Conservation (phyloP, 30 jellyfish, hydroid and myxozoan species). For the Aurelia coerulea region DNA sequence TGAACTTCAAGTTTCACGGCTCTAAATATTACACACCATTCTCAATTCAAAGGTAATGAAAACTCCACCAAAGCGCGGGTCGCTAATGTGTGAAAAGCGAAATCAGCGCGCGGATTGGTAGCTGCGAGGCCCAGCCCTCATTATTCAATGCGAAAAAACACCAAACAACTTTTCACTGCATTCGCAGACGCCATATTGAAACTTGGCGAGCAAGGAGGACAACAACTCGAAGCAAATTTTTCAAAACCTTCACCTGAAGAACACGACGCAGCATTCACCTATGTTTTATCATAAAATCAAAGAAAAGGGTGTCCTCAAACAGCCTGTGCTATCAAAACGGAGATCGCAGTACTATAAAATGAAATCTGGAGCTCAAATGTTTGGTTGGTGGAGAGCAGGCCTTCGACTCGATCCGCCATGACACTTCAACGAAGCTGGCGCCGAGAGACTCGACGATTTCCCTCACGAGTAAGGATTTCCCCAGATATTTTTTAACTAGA, state of each 20-base stretch:
- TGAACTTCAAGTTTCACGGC: no score
- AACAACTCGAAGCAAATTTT: neutral
- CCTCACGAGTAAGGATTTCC: constrained; percentile 32
- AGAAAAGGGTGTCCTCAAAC: neutral
- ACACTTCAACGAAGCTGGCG: constrained; percentile 22
- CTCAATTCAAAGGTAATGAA: no score
- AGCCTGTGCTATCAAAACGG: neutral
- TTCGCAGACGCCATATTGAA: constrained; percentile 54
- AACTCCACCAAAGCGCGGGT: no score
- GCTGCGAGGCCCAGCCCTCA: constrained; percentile 57
- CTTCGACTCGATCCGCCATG: constrained; percentile 56
- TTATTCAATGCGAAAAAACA: constrained; percentile 23
- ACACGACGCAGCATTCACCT: neutral
- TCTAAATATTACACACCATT: no score
- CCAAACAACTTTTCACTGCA: neutral
- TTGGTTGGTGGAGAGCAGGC: constrained; percentile 31
- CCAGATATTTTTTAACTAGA: neutral
- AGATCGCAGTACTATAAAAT: neutral
- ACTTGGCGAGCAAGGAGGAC: constrained; percentile 29
- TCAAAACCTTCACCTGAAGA: neutral
- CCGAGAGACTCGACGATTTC: constrained; percentile 22
- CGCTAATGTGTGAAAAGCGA: no score
- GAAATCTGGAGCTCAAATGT: constrained; percentile 28
- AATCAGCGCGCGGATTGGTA: constrained; percentile 1
- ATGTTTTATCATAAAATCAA: neutral